Base-by-base conservation (phyloP, 2,113 vertebrate genomes). In the Colistium nudipinnis region DNA sequence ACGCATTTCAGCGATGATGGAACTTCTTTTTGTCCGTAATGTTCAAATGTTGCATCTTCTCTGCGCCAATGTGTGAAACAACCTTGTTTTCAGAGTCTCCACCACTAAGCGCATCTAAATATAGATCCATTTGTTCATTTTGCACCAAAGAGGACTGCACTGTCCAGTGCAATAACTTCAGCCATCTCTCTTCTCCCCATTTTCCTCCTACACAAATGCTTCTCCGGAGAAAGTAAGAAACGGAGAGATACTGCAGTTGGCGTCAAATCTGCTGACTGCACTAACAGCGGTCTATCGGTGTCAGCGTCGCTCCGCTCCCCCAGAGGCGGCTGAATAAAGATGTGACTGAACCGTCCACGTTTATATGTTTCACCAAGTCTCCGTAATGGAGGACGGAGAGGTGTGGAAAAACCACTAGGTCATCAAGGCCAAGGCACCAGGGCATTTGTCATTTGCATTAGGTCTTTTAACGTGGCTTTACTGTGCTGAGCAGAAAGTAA, bases 201-300 rank as follows among this genome's bases (percentile, higher is more conserved):
- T 47, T 62, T 70, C 43, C 53, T 51, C 71, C 31, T 14, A 51
- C n/a, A 41, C 54, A 76, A 48, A 74, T 62, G 28, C 27, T 24
- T 45, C 14, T 19, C 16, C 67, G 19, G 44, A 33, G 54, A 80
- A 54, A 56, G n/a, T n/a, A 61, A 55, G 22, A 56, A 36, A 56
- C 4, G 13, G n/a, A 45, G 3, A 80, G 30, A 81, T 39, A 52
- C 53, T 47, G 66, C 70, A 65, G 67, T 22, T 12, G 7, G n/a
- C 66, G 49, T 83, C 53, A 68, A 89, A 86, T 85, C 61, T 85
- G 88, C 87, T 90, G 88, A 91, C 81, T 80, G 65, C 51, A 74
- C 70, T 73, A 85, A 85, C 79, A 78, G 74, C 63, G 68, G 57
- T 25, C 76, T 76, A 78, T 83, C 77, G 69, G 61, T 44, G 38